phyloP scores from a whole-genome alignment of 2,888 invertebrate genomes.

The Metellina segmentata region DNA sequence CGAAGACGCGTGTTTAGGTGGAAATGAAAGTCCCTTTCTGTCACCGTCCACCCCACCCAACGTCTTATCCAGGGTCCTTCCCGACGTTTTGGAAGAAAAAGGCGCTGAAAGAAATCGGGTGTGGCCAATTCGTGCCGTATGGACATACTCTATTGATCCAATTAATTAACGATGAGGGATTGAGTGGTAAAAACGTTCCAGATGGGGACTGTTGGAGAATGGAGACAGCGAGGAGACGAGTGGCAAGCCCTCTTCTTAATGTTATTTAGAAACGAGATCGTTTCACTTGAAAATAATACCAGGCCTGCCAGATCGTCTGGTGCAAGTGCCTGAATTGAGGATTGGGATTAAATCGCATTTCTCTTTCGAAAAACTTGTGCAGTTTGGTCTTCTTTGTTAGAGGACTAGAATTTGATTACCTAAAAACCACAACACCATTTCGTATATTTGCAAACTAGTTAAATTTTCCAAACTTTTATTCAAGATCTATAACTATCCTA shows the following conservation, averaged over 20 bases:
- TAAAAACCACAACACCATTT: no score
- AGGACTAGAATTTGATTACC: neutral
- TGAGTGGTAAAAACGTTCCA: slow-evolving; percentile 35
- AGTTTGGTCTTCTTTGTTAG: neutral
- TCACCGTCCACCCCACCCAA: neutral
- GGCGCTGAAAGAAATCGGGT: slow-evolving; percentile 19
- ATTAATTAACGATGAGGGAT: slow-evolving; percentile 71
- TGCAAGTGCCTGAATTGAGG: neutral
- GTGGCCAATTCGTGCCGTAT: slow-evolving; percentile 35
- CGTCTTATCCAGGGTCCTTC: neutral
- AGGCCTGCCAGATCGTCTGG: neutral
- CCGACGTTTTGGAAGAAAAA: neutral
- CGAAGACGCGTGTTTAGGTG: slow-evolving; percentile 6
- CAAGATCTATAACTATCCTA: no score
- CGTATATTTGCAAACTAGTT: no score
- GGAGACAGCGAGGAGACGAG: neutral
- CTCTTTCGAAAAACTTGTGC: neutral
- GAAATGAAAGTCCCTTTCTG: neutral
- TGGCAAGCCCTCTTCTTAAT: slow-evolving; percentile 32
- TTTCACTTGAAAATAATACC: slow-evolving; percentile 18
- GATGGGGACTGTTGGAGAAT: neutral
- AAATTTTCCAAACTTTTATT: no score
- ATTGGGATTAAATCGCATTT: neutral
- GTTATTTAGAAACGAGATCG: slow-evolving; percentile 40
- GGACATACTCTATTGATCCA: slow-evolving; percentile 60